Percentiles rank a stretch among this genome's conserved stretches.
Conservation (phyloP, 2,797 vertebrate genomes). For the Phrynocephalus guinanensis region DNA sequence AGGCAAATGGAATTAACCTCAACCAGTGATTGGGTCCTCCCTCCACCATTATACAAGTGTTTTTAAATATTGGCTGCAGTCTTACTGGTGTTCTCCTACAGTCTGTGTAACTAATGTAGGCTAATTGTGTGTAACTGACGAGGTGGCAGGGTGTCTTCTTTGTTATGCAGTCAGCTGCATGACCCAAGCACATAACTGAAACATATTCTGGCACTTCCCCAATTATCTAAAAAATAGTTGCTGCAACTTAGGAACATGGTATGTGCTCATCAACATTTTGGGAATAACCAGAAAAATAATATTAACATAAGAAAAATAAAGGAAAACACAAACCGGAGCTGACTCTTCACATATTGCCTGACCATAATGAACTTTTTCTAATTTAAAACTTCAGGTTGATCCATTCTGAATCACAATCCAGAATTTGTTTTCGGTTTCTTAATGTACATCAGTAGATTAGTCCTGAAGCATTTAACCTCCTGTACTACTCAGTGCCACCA, state of each 20-base stretch:
- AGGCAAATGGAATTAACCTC: neutral
- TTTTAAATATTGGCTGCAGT: neutral
- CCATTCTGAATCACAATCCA: neutral
- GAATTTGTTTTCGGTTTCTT: neutral
- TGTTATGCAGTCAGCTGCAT: too few species aligned
- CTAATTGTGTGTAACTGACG: too few species aligned
- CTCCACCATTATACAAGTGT: neutral
- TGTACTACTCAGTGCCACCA: neutral
- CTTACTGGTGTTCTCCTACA: neutral
- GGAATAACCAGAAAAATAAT: too few species aligned
- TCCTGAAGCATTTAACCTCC: neutral
- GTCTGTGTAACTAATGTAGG: neutral
- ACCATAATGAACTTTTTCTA: neutral
- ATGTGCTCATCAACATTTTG: too few species aligned
- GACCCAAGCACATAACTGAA: too few species aligned
- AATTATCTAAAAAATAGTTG: too few species aligned
- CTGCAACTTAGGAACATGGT: too few species aligned
- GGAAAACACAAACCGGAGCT: too few species aligned
- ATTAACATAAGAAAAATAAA: too few species aligned
- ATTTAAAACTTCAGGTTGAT: neutral
- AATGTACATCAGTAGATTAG: neutral
- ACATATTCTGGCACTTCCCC: too few species aligned
- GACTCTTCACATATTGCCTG: too few species aligned
- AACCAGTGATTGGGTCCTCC: neutral
- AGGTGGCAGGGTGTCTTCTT: too few species aligned